Conservation (phyloP, 64 coral and sea anemone genomes). For the Dendrophyllia cribrosa region DNA sequence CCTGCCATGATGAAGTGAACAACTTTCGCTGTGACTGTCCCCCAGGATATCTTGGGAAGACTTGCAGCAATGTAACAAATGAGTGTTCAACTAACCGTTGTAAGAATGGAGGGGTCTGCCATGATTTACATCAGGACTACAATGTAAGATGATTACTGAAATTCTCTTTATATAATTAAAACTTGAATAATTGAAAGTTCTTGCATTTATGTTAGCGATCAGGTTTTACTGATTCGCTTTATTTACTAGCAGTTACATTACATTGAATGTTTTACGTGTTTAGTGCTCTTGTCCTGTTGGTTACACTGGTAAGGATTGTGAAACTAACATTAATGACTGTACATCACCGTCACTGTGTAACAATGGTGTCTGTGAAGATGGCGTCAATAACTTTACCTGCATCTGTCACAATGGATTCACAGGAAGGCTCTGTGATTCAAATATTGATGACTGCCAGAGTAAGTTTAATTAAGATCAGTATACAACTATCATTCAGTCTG, state of each 20-base stretch:
- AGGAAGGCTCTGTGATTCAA: conserved; percentile 58
- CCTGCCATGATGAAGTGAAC: conserved; percentile 82
- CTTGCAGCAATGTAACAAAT: conserved; percentile 76
- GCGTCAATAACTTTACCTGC: conserved; percentile 73
- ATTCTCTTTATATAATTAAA: too few relatives aligned
- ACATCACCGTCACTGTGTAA: conserved; percentile 46
- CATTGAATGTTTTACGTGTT: conserved; percentile 4
- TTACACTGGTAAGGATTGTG: conserved; percentile 88
- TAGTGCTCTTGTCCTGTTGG: conserved; percentile 80
- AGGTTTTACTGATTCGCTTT: too few relatives aligned
- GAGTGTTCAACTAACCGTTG: conserved; percentile 82
- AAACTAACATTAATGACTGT: conserved; percentile 93
- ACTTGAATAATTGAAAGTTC: too few relatives aligned
- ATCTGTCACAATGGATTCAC: conserved; percentile 64
- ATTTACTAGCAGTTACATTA: neutral
- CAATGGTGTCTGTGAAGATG: conserved; percentile 71
- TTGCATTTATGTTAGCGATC: neutral
- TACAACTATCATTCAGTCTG: too few relatives aligned
- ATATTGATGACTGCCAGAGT: conserved; percentile 92
- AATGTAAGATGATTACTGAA: conserved; percentile 55
- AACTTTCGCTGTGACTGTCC: conserved; percentile 73
- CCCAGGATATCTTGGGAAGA: conserved; percentile 72
- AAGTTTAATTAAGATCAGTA: neutral
- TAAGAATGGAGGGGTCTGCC: conserved; percentile 80
- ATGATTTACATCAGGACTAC: conserved; percentile 78